A percentile compares a stretch with the other conserved stretches of the same genome.
Evolutionary conservation across 2,888 invertebrate genomes (phyloP).

Genomic region (Petrolisthes cinctipes): DNA sequence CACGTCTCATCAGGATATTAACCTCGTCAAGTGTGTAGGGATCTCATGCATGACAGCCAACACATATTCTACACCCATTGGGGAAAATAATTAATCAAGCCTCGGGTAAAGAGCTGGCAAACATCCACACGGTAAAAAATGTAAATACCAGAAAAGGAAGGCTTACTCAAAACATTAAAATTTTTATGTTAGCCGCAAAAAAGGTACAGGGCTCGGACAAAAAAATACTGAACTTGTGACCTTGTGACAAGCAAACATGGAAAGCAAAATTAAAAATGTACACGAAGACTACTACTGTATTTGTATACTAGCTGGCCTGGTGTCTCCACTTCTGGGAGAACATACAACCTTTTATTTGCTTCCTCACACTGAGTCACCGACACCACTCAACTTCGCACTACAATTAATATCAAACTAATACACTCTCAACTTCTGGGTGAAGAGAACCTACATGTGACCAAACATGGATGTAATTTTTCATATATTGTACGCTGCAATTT

Average conservation of each 20-base stretch:
- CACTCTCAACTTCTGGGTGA: too few species aligned
- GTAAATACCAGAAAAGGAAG: background rate
- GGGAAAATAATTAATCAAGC: background rate
- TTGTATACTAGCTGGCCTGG: background rate
- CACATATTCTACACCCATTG: background rate
- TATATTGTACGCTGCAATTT: too few species aligned
- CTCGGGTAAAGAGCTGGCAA: background rate
- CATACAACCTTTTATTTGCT: too few species aligned
- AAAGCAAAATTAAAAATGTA: background rate
- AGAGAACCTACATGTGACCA: too few species aligned
- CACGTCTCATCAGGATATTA: background rate
- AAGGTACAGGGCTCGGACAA: background rate
- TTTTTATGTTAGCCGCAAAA: slow-evolving; percentile 7
- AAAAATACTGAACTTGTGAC: background rate
- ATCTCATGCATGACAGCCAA: background rate
- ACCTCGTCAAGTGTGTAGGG: background rate
- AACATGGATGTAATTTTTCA: too few species aligned
- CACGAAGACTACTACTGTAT: background rate
- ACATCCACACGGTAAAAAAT: background rate
- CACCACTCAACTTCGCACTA: background rate
- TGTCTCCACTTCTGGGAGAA: background rate
- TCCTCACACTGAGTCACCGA: background rate
- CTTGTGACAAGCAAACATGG: background rate
- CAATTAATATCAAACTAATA: too few species aligned
- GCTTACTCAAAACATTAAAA: background rate